phyloP scores from a whole-genome alignment of 2,888 invertebrate genomes.

The Herminia tarsipennalis region DNA sequence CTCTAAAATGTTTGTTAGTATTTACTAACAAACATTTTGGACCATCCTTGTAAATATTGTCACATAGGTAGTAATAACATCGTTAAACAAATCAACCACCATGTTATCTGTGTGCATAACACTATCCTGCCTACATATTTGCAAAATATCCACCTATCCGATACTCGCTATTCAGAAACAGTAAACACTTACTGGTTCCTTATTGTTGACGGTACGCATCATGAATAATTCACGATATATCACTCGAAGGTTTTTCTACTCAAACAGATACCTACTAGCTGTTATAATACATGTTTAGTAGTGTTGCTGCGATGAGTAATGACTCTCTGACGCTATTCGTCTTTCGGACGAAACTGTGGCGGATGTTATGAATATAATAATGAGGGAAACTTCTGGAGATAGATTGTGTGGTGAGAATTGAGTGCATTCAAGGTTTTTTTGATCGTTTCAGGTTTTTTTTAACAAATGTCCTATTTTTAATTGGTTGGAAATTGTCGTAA shows the following conservation, averaged over 20 bases:
- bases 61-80: too few species aligned
- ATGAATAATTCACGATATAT: conserved; percentile 44
- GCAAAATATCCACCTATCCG: conserved; percentile 19
- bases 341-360: neutral
- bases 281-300: conserved; percentile 40
- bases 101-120: neutral
- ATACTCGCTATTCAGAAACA: conserved; percentile 38
- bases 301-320: conserved; percentile 34
- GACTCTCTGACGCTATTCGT: conserved; percentile 15
- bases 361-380: too few species aligned
- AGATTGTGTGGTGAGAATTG: too few species aligned
- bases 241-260: conserved; percentile 43
- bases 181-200: conserved; percentile 45
- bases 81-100: too few species aligned
- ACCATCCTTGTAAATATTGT: too few species aligned
- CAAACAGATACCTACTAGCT: conserved; percentile 36
- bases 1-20: too few species aligned
- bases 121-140: neutral
- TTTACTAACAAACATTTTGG: too few species aligned
- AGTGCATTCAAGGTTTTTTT: too few species aligned
- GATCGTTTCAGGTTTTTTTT: too few species aligned
- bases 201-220: conserved; percentile 40
- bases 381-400: too few species aligned
- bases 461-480: too few species aligned
- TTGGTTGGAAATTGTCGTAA: too few species aligned